Evolutionary conservation across 2,888 invertebrate genomes (phyloP), one percentile per base, ranked within the genome.

Genomic region (Abrostola triplasia): DNA sequence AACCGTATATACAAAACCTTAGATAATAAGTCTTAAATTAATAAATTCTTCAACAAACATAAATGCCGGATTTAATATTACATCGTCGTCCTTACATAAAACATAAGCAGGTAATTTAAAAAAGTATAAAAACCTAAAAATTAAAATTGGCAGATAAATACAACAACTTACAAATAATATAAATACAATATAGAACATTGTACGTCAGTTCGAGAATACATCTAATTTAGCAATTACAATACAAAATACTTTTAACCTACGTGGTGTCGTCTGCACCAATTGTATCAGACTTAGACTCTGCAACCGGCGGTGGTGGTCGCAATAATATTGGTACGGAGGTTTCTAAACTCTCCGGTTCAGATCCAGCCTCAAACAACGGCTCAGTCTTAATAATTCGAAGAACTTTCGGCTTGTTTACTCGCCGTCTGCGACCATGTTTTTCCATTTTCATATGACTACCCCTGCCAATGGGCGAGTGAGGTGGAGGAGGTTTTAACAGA

Each of bases 401-500:
- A 5, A 86, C 62, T 84, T 90, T 92, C 7, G 90, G 88, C 65
- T 89, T 92, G 40, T 81, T 86, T 1, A 87, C 60, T 9, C 91
- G 88, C 63, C 92, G 86, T 71, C 90, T 87, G 13, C 90, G 87
- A 49, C 79, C 83, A 56, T 85, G 82, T 64, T 88, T 90, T 38
- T 91, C 92, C 50, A 79, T 73, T 70, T 87, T 90, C 44, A 82
- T 82, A 59, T 83, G 83, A 41, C 76, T 77, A 47, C 81, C 80
- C 67, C 89, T 84, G 42, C 83, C 84, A 61, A 88, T 83, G 13
- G 84, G 67, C 6, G 71, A 78, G n/a, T 85, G 88, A 0, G 86
- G 88, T 6, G 93, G 91, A 48, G 95, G 95, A 40, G 95, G 95
- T 78, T 93, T 93, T 40, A 95, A 73, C 24, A 95, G 76, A 11